phyloP scores from a whole-genome alignment of 2,888 invertebrate genomes.

The Deroplatys truncata region DNA sequence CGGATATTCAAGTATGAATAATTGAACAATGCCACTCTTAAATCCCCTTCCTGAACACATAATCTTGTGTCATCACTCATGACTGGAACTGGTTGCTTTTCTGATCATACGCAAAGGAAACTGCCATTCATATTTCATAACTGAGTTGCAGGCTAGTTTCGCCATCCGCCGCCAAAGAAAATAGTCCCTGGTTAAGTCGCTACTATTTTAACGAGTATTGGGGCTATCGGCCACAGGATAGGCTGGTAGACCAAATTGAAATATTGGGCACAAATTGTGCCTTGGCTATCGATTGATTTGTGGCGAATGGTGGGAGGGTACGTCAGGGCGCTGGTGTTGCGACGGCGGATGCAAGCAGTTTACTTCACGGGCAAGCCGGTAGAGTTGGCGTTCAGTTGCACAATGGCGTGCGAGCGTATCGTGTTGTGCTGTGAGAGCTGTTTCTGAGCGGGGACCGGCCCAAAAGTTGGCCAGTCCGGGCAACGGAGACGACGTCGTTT shows the following conservation, averaged over 20 bases:
- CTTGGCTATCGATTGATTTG: background rate
- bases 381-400: slow-evolving; percentile 28
- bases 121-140: slow-evolving; percentile 18
- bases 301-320: background rate
- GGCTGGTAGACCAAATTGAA: background rate
- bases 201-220: background rate
- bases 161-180: background rate
- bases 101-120: slow-evolving; percentile 6
- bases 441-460: slow-evolving; percentile 30
- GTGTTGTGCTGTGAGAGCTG: slow-evolving; percentile 20
- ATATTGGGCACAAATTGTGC: background rate
- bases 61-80: background rate
- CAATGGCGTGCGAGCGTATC: slow-evolving; percentile 29
- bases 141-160: background rate
- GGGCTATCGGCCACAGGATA: background rate
- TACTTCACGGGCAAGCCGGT: background rate
- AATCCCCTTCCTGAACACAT: background rate
- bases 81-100: background rate
- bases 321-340: background rate
- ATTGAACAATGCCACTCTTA: background rate
- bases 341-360: background rate
- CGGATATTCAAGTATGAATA: background rate
- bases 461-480: slow-evolving; percentile 30
- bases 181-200: background rate
- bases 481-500: slow-evolving; percentile 24